Evolutionary conservation across 2,797 vertebrate genomes (phyloP), one percentile per base, ranked within the genome.

Genomic region (Limnodromus scolopaceus): DNA sequence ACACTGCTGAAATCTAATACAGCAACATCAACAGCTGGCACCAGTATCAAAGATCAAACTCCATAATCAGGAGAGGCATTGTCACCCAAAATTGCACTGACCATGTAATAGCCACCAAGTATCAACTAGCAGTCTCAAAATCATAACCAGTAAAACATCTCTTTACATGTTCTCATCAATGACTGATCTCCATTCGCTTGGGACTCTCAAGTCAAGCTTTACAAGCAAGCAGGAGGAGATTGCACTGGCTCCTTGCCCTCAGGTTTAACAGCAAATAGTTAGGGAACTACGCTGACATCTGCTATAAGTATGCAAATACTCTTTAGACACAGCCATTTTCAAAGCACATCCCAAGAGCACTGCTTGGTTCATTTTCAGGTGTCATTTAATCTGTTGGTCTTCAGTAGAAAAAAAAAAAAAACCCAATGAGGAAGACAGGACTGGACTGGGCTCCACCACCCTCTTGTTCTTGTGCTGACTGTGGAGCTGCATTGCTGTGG

Each of bases 361-460:
- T 30, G 30, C 39, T 39, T 48, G 23, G 30, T 83, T 89, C 30
- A 19, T 69, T 61, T 68, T 76, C 22, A 18, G 41, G 25, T 63
- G 34, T 48, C 70, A 16, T 34, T 38, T 60, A 41, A 32, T 20
- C 13, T 61, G 38, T 36, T n/a, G 24, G n/a, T 60, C 38, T 77
- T 45, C 38, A 64, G 36, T 7, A 63, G 32, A 45, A n/a, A 63
- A 57, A 70, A 24, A 64, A 65, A 20, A 16, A 27, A 15, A 48
- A 14, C 7, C 6, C 51, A 5, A 49, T 1, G 6, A 49, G 6
- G 10, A 49, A 64, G 36, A 24, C 39, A 25, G 0, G 3, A 25
- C 61, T 22, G 38, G 38, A 32, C 51, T 20, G 12, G 15, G 18
- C 34, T n/a, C 15, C 49, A 23, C 30, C 36, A 15, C 36, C 23